Evolutionary conservation across 2,797 vertebrate genomes (phyloP).

Genomic region (Falco novaeseelandiae): DNA sequence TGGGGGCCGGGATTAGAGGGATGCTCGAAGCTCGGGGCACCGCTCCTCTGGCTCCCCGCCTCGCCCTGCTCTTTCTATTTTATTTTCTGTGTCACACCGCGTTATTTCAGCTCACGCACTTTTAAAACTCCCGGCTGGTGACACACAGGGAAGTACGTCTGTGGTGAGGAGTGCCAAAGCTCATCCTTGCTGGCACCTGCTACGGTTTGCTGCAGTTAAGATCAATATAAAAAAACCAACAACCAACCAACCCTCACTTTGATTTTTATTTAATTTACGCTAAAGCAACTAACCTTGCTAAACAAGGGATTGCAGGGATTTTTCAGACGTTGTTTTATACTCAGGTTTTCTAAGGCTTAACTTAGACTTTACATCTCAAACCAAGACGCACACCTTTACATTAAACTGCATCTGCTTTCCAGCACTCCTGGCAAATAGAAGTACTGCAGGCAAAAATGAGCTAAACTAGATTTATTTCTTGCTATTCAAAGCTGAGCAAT

Average conservation of each 20-base stretch:
- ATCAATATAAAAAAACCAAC: not conserved
- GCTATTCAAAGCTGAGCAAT: not conserved
- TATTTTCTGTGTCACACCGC: not conserved
- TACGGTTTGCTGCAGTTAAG: not conserved
- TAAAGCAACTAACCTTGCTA: not conserved
- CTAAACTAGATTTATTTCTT: not conserved
- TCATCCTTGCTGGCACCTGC: not conserved
- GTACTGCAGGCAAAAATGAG: not conserved
- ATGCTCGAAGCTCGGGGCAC: not conserved
- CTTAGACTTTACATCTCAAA: not conserved
- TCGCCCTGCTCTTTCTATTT: not conserved
- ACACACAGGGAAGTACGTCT: fast-evolving
- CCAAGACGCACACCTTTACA: not conserved
- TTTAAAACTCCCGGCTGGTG: not conserved
- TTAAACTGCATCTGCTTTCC: not conserved
- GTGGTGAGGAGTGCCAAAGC: not conserved
- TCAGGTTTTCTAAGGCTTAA: not conserved
- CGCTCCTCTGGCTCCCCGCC: not conserved
- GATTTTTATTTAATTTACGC: not conserved
- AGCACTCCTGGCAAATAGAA: not conserved
- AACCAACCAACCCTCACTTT: not conserved
- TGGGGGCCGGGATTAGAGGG: fast-evolving
- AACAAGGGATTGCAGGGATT: not conserved
- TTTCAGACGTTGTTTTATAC: not conserved
- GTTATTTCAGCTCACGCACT: not conserved